Evolutionary conservation across 2,797 vertebrate species (phyloP).

Genomic region (Neolamprologus multifasciatus): DNA sequence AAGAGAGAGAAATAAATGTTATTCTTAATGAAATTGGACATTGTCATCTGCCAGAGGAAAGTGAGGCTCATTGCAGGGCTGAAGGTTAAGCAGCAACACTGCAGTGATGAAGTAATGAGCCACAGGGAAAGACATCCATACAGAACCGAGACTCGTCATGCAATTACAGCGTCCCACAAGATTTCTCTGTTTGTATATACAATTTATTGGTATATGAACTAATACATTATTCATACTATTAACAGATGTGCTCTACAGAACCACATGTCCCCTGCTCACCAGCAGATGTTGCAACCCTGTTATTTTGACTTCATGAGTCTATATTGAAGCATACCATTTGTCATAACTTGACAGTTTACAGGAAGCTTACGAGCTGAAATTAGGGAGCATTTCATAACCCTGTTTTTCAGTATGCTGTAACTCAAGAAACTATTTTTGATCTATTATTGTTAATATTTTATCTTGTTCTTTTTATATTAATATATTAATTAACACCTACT

Average conservation of each 20-base stretch:
- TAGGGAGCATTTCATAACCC: neutral
- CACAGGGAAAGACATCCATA: neutral
- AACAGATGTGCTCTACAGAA: neutral
- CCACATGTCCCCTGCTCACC: neutral
- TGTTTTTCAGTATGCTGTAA: neutral
- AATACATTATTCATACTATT: neutral
- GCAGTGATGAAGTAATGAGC: constrained; percentile 48
- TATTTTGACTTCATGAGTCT: neutral
- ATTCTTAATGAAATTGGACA: constrained; percentile 66
- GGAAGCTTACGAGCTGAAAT: neutral
- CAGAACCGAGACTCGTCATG: neutral
- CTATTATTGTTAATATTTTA: neutral
- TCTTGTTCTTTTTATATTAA: neutral
- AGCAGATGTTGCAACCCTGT: neutral
- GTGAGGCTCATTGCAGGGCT: constrained; percentile 9
- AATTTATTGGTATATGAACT: neutral
- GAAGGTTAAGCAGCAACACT: constrained; percentile 27
- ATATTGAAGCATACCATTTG: neutral
- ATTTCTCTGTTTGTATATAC: neutral
- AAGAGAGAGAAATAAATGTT: constrained; percentile 42
- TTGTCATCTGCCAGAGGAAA: constrained; percentile 45
- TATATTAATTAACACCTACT: neutral
- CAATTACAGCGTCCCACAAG: neutral
- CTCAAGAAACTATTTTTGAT: neutral
- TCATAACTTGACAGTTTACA: neutral